A percentile compares a stretch with the other conserved stretches of the same genome.
Conservation (phyloP, 1,140 invertebrate genomes). For the Nasonia vitripennis region DNA sequence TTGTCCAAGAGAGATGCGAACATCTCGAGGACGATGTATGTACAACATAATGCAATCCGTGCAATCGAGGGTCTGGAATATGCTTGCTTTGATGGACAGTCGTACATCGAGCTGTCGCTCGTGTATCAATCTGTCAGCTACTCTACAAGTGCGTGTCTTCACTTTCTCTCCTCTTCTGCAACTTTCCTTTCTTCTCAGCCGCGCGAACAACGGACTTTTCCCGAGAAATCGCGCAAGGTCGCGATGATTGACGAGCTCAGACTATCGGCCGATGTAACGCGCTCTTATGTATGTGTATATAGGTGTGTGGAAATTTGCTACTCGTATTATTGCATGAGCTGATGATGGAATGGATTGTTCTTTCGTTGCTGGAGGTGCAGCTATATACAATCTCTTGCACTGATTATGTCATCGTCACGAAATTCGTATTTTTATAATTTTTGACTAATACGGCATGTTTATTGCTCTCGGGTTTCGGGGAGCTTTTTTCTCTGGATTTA, state of each 20-base stretch:
- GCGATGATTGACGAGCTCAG: background rate
- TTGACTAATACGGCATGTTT: no score
- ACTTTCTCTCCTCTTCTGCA: background rate
- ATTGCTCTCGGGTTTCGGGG: no score
- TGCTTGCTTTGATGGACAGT: background rate
- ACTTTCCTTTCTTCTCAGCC: background rate
- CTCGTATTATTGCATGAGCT: background rate
- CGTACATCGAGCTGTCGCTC: background rate
- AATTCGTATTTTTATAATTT: no score
- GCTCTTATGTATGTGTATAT: background rate
- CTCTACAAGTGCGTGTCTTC: background rate
- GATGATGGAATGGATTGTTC: background rate
- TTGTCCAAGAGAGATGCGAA: no score
- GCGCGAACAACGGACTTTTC: background rate
- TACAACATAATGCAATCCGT: no score
- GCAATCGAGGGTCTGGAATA: background rate
- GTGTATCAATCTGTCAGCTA: background rate
- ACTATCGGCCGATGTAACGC: background rate
- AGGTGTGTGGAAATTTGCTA: background rate
- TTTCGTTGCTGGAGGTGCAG: background rate
- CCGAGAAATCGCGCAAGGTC: constrained; percentile 16
- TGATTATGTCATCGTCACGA: no score
- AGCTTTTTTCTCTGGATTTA: no score
- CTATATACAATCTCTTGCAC: no score
- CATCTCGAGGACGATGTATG: no score